Conservation (phyloP, 2,113 vertebrate genomes). For the Trichomycterus rosablanca region DNA sequence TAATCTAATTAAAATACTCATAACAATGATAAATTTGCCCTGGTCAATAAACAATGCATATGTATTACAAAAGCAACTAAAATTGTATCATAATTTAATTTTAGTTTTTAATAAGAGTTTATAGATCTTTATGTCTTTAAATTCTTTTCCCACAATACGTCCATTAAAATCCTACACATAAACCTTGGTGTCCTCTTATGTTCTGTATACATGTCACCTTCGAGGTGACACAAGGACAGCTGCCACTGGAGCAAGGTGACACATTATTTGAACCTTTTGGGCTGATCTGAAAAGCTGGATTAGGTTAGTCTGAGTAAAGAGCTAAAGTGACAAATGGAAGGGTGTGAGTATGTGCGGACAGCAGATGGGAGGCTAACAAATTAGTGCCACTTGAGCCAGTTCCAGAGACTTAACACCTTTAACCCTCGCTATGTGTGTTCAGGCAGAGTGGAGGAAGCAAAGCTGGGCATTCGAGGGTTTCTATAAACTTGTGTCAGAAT, state of each 20-base stretch:
- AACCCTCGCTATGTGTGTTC: neutral
- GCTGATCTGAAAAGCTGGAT: constrained; percentile 34
- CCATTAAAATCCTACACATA: too few relatives aligned
- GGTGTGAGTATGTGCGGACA: constrained; percentile 14
- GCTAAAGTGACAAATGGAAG: constrained; percentile 7
- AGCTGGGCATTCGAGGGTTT: too few relatives aligned
- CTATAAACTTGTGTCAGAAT: too few relatives aligned
- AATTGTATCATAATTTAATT: too few relatives aligned
- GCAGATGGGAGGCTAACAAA: constrained; percentile 31
- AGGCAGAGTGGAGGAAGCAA: neutral
- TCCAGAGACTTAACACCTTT: constrained; percentile 22
- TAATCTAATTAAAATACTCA: too few relatives aligned
- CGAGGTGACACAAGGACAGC: constrained; percentile 5
- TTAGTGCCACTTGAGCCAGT: constrained; percentile 1
- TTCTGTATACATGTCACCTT: constrained; percentile 3
- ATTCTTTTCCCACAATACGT: too few relatives aligned
- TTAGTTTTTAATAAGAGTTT: too few relatives aligned
- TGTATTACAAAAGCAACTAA: too few relatives aligned
- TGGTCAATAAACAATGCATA: too few relatives aligned
- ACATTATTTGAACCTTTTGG: constrained; percentile 32
- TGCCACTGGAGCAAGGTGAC: constrained; percentile 20
- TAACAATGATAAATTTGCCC: too few relatives aligned
- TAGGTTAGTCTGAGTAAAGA: constrained; percentile 17
- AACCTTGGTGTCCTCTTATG: too few relatives aligned
- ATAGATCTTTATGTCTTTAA: too few relatives aligned